Evolutionary conservation across 2,797 vertebrate genomes (phyloP).

Genomic region (Microcaecilia unicolor): DNA sequence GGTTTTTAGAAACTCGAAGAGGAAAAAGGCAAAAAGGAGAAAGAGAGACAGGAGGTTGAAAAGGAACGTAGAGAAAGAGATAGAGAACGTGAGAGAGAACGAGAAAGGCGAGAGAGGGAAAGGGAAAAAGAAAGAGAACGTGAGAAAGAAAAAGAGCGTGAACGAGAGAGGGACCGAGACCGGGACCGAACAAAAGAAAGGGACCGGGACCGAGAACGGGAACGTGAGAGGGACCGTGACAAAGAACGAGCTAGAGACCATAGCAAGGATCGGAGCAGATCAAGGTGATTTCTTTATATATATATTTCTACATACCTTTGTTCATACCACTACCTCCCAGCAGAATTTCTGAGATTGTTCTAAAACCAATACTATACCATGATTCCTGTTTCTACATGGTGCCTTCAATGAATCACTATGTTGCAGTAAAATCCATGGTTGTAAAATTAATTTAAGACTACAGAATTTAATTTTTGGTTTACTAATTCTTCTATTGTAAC

Average conservation of each 20-base stretch:
- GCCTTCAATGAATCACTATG: too few species aligned
- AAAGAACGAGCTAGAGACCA: constrained; percentile 74
- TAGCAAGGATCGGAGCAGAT: constrained; percentile 81
- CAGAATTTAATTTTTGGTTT: too few species aligned
- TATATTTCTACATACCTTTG: too few species aligned
- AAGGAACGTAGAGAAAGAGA: constrained; percentile 84
- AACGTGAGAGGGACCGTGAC: constrained; percentile 75
- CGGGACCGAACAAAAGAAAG: constrained; percentile 92
- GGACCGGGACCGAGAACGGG: constrained; percentile 77
- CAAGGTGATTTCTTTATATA: too few species aligned
- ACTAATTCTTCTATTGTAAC: too few species aligned
- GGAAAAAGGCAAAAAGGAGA: constrained; percentile 89
- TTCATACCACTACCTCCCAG: too few species aligned
- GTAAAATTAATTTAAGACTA: too few species aligned
- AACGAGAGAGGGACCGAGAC: constrained; percentile 80
- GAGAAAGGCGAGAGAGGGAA: constrained; percentile 72
- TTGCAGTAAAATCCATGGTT: too few species aligned
- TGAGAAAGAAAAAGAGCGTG: constrained; percentile 77
- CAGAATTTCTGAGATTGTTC: too few species aligned
- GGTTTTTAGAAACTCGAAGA: constrained; percentile 96
- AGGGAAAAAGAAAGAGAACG: constrained; percentile 65
- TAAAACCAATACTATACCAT: too few species aligned
- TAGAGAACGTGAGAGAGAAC: constrained; percentile 68
- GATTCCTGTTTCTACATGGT: too few species aligned
- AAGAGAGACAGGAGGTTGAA: constrained; percentile 82